Evolutionary conservation across 1,140 invertebrate species (phyloP), one percentile per base, ranked within the genome.

Genomic region (Ceratina japonica): DNA sequence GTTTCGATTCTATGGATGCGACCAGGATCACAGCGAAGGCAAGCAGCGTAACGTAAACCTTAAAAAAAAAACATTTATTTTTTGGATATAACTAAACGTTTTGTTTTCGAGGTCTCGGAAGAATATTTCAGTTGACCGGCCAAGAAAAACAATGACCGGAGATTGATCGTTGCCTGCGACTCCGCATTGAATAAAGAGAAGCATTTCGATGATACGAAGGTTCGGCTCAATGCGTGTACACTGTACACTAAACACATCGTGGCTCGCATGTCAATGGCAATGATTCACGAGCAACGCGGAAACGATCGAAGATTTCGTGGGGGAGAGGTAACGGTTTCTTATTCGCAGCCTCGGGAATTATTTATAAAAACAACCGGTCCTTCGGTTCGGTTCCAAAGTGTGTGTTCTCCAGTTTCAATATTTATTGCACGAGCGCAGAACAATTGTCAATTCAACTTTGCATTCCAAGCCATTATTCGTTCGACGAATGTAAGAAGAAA

Each of bases 1-100:
- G 74, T 62, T 69, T 86, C 59, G 79, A 64, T 24, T 80, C 62
- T 18, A 54, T 74, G 7, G 73, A 74, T 18, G 44, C 56, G 44
- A 71, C 18, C 44, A 80, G 18, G n/a, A 73, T 10, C 37, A 49
- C 59, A 52, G 69, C 31, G n/a, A 80, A 52, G 44, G 51, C 22
- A 22, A 75, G n/a, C 16, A 77, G 52, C 31, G 15, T 27, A 3
- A 70, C 44, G 56, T 27, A 20, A 10, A 75, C n/a, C 83, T 86
- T 58, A 1, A 63, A 54, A 54, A 7, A 54, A 56, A 5, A 27
- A 24, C 8, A 8, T 24, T 61, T 0, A 18, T 56, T 56, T 16
- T 56, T 13, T 56, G 13, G 12, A 27, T 16, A 12, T 3, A 10
- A 49, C 15, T 20, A 58, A 0, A 15, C 20, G 7, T 2, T 20